Evolutionary conservation across 1,140 invertebrate genomes (phyloP).

Genomic region (Drosophila trapezifrons): DNA sequence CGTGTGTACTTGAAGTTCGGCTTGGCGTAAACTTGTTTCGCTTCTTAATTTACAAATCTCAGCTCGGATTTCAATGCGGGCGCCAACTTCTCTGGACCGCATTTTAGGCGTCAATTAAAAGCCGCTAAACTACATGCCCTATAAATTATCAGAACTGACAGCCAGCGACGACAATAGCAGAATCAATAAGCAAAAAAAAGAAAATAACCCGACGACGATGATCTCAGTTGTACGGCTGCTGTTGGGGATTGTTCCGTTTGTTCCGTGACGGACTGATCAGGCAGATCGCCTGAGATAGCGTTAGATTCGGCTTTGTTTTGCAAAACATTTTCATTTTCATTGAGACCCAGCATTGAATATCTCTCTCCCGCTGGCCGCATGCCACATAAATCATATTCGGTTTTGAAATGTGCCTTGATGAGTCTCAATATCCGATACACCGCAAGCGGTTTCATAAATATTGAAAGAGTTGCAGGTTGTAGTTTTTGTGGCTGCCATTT

Average conservation of each 20-base stretch:
- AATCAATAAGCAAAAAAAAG: constrained; percentile 65
- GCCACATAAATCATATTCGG: constrained; percentile 35
- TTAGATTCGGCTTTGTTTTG: constrained; percentile 27
- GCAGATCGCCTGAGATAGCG: constrained; percentile 12
- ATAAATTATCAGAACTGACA: constrained; percentile 60
- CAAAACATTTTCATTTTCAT: constrained; percentile 43
- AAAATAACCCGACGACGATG: constrained; percentile 67
- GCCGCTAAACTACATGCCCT: constrained; percentile 50
- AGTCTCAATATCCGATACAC: constrained; percentile 13
- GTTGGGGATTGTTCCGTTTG: constrained; percentile 23
- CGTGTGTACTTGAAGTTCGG: constrained; percentile 49
- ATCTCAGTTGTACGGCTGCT: constrained; percentile 64
- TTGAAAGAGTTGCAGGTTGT: constrained; percentile 23
- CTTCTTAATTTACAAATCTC: constrained; percentile 60
- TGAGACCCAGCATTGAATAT: constrained; percentile 21
- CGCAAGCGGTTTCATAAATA: constrained; percentile 31
- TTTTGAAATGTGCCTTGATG: constrained; percentile 40
- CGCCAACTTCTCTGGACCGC: constrained; percentile 65
- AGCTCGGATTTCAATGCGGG: constrained; percentile 57
- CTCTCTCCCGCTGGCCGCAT: background rate
- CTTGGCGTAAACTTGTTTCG: constrained; percentile 51
- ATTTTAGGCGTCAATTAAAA: constrained; percentile 75
- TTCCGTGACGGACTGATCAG: constrained; percentile 24
- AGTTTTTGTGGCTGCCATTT: constrained; percentile 9
- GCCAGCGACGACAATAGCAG: constrained; percentile 26